Evolutionary conservation across 2,113 vertebrate species (phyloP), one percentile per base, ranked within the genome.

Genomic region (Anoplopoma fimbria): DNA sequence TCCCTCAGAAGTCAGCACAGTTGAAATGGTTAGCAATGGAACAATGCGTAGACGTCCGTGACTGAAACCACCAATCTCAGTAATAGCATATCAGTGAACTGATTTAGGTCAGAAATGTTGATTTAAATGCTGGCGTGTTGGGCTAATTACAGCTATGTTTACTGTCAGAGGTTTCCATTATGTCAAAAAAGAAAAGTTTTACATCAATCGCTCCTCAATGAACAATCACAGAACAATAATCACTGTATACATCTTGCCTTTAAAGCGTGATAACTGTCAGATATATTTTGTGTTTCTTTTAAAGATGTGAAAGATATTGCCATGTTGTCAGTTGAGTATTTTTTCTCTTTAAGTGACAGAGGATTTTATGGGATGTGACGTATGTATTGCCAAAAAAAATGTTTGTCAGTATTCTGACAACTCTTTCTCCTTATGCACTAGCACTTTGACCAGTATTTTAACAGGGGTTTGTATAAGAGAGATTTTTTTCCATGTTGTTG

Each of bases 361-460:
- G 64, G 12, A 27, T 82, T n/a, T 53, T 64, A 8, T 65, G 25
- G 68, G 55, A 68, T 42, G 33, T 82, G 63, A 82, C 6, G 25
- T 87, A 65, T 77, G 17, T 79, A 29, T 61, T 77, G 93, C 65
- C 84, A 84, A 90, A 89, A 79, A 85, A 81, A 77, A 34, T n/a
- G n/a, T 36, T 72, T 84, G 71, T 86, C 79, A 60, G 72, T 88
- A 80, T 91, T 87, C 71, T 81, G 60, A 90, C 87, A 23, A 57
- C 40, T 79, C 63, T n/a, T 55, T 77, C 83, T 93, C 82, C 69
- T 90, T 73, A 90, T 89, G 94, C 94, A 95, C 94, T 51, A 88
- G 93, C 94, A 95, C 94, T 95, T 95, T 90, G 84, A 84, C 65
- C 83, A 78, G 81, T 84, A 84, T 84, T 83, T 85, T 74, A 85